Base-by-base conservation (phyloP, 35 echinoderm and acorn worm species). In the Apostichopus parvimensis region DNA sequence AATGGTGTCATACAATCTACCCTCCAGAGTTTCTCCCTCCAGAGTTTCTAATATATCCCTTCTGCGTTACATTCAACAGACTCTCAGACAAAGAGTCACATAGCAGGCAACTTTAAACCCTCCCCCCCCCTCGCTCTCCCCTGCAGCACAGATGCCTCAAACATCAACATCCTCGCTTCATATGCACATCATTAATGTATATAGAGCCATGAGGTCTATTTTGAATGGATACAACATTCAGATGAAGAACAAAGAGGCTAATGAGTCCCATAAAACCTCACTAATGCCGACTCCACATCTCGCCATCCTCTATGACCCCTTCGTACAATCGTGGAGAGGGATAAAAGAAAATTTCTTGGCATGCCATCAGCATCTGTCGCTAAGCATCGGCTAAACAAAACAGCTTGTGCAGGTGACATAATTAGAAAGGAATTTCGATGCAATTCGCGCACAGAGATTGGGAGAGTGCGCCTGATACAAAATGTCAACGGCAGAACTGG, bases 371-470 rank as follows among this genome's bases (percentile, higher is more conserved):
- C 57, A 58, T 59, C 81, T 84, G 81, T 84, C 57, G 81, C 81
- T 84, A 58, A 84, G 81, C 81, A 52, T 84, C 81, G 58, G 54
- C 81, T 84, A 84, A 84, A 84, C 81, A 84, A 84, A 84, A 84
- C 81, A 84, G 81, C 81, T 58, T 25, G 55, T 22, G 23, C 81
- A 59, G 81, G 57, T 84, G 81, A 84, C 81, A 84, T 84, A 84
- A 84, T 84, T 84, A 84, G 81, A 84, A 84, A 84, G 81, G 81
- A 84, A 84, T 84, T 84, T 84, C 54, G 6, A 84, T 84, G 81
- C 81, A 84, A 84, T 84, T 84, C n/a, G 81, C 58, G 57, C 17
- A 15, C 5, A 1, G 17, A 18, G 18, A 18, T 18, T 8, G 71
- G 17, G 81, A 53, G 78, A 80, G 81, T 9, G 22, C 1, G 12